Conservation (phyloP, 2,797 vertebrate species). For the Channallabes apus region DNA sequence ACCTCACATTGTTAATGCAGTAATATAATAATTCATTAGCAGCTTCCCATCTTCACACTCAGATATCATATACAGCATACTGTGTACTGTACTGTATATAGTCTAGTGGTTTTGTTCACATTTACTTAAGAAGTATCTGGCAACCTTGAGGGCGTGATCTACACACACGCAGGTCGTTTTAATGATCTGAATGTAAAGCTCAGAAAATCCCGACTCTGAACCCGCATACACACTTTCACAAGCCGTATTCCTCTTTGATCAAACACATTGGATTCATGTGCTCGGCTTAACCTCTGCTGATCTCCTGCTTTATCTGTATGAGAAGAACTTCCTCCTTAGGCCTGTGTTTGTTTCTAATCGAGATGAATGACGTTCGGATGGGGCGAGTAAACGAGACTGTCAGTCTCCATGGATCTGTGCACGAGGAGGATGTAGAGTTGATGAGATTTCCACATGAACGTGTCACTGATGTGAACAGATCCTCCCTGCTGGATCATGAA, state of each 20-base stretch:
- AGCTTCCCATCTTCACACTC: not conserved
- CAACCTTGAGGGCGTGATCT: not conserved
- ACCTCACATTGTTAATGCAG: no score
- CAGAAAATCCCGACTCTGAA: conserved; percentile 6
- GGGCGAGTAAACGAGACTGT: not conserved
- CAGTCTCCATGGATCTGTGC: conserved; percentile 6
- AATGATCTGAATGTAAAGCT: not conserved
- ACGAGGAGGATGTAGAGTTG: not conserved
- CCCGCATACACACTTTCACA: not conserved
- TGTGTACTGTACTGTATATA: no score
- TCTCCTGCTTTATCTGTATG: not conserved
- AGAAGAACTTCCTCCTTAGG: not conserved
- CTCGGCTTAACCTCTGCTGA: not conserved
- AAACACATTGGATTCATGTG: not conserved
- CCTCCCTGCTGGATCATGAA: not conserved
- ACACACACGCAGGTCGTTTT: not conserved
- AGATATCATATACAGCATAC: not conserved
- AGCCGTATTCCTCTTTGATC: not conserved
- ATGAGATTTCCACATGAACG: conserved; percentile 10
- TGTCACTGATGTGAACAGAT: conserved; percentile 20
- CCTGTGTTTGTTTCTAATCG: not conserved
- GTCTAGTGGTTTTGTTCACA: not conserved
- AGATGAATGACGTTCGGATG: not conserved
- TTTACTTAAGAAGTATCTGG: not conserved
- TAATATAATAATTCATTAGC: no score